Percentiles rank a stretch among this genome's conserved stretches.
phyloP scores from a whole-genome alignment of 2,113 vertebrate genomes.

The Oreochromis tanganicae region DNA sequence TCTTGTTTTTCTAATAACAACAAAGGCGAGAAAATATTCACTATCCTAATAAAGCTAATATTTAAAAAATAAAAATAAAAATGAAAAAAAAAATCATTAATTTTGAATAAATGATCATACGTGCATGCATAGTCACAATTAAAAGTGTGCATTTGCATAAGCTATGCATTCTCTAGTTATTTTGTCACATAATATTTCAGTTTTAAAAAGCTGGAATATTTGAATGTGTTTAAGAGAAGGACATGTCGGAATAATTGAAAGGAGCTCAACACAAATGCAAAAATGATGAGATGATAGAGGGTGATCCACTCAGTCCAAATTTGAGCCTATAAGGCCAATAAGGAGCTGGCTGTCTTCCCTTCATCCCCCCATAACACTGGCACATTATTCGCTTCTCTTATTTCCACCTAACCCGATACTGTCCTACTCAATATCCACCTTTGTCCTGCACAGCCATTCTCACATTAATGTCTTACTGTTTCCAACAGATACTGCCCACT shows the following conservation, averaged over 20 bases:
- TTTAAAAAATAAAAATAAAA: background rate
- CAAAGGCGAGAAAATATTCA: background rate
- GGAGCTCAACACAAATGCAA: background rate
- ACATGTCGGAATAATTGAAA: background rate
- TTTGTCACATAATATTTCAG: background rate
- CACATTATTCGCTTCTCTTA: constrained; percentile 42
- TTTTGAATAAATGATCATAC: constrained; percentile 9
- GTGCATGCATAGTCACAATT: background rate
- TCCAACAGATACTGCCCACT: constrained; percentile 6
- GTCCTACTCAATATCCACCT: constrained; percentile 3
- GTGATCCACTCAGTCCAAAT: constrained; percentile 11
- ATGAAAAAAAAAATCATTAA: background rate
- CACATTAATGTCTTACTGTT: constrained; percentile 21
- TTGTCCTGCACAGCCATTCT: background rate
- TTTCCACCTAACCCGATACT: constrained; percentile 32
- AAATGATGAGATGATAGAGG: constrained; percentile 2
- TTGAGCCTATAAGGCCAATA: constrained; percentile 27
- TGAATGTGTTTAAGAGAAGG: background rate
- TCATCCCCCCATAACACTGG: constrained; percentile 36
- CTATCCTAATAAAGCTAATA: background rate
- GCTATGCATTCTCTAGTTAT: background rate
- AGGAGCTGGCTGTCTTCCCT: constrained; percentile 31
- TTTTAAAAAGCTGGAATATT: background rate
- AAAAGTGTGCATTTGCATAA: background rate
- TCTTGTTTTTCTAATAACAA: background rate